A percentile compares a stretch with the other conserved stretches of the same genome.
These are phyloP conservation scores for Psittacula echo DNA, from an alignment of 2,797 vertebrate genomes.

Conservation along the genomic window DNA sequence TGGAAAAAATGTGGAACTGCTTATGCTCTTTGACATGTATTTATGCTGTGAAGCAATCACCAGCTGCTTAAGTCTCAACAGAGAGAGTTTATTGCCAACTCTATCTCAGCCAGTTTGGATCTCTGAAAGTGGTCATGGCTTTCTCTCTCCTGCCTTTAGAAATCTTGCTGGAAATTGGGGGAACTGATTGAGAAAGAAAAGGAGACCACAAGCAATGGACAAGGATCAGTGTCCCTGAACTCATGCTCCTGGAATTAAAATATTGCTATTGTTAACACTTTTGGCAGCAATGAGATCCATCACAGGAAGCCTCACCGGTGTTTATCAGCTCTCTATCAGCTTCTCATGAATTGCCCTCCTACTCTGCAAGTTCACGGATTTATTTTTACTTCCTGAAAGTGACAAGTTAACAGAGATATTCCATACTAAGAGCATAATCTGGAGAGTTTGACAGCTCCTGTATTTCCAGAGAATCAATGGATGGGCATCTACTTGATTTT, in stretches of 20 bases:
- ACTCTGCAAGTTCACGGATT: neutral
- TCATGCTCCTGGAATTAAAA: neutral
- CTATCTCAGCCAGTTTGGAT: neutral
- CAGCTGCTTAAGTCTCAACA: neutral
- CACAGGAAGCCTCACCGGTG: neutral
- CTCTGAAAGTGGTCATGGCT: neutral
- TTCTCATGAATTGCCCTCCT: neutral
- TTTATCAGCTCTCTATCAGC: neutral
- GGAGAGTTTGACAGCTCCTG: neutral
- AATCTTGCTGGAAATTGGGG: neutral
- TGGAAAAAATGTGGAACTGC: neutral
- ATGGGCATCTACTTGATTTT: neutral
- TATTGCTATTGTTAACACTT: neutral
- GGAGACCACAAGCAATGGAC: neutral
- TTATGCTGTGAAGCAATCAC: neutral
- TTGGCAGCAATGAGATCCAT: neutral
- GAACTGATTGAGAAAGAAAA: neutral
- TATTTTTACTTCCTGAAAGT: neutral
- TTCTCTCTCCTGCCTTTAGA: neutral
- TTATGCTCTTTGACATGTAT: neutral
- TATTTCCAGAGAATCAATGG: neutral
- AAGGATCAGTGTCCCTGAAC: neutral
- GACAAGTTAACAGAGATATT: neutral
- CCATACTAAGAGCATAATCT: neutral
- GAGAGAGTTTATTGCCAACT: neutral